Evolutionary conservation across 1,140 invertebrate genomes (phyloP).

Genomic region (Neoseiulus cucumeris): DNA sequence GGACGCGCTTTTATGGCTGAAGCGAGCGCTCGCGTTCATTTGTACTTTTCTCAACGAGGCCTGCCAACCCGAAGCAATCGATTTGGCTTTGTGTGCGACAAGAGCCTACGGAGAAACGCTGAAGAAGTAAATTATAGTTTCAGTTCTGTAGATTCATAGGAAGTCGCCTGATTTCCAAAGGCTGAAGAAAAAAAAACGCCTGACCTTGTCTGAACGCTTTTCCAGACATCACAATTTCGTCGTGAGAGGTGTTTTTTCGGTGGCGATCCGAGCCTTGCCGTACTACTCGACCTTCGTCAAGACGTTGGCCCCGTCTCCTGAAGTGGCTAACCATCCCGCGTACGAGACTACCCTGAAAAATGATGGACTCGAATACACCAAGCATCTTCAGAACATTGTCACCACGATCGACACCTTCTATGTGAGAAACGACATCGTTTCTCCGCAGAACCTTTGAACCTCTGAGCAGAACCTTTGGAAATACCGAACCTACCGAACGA

Average conservation of each 20-base stretch:
- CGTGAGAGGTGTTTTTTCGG: conserved; percentile 14
- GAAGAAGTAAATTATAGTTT: conserved; percentile 1
- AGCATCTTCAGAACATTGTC: neutral
- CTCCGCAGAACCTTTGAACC: neutral
- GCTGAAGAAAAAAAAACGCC: too few relatives aligned
- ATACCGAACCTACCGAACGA: too few relatives aligned
- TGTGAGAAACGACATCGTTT: conserved; percentile 1
- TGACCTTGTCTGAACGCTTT: too few relatives aligned
- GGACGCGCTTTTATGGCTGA: conserved; percentile 17
- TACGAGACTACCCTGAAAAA: neutral
- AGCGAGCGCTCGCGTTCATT: conserved; percentile 11
- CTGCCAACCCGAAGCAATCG: conserved; percentile 15
- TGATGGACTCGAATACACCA: neutral
- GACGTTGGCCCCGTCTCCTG: neutral
- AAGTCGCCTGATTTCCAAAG: neutral
- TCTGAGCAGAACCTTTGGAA: too few relatives aligned
- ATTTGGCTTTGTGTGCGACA: conserved; percentile 13
- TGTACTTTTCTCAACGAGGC: conserved; percentile 8
- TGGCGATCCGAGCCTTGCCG: conserved; percentile 15
- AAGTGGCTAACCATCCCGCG: neutral
- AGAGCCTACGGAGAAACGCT: conserved; percentile 14
- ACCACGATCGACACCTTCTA: neutral
- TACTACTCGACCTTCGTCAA: conserved; percentile 7
- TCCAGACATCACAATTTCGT: conserved; percentile 15
- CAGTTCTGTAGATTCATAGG: neutral